Conservation (phyloP, 2,113 vertebrate species). For the Oryzias celebensis region DNA sequence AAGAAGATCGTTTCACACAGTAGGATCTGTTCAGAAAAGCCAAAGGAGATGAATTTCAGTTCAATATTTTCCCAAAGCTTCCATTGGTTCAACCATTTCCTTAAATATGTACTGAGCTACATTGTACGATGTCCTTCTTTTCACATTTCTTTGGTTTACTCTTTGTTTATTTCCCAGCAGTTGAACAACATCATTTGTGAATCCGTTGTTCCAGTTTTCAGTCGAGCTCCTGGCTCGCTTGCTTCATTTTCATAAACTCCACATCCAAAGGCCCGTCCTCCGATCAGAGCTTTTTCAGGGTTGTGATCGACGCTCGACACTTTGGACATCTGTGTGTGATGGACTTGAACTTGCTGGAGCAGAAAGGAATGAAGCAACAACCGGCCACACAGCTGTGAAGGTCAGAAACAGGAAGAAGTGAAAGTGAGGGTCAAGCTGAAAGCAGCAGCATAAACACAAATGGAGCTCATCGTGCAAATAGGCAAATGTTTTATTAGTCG, state of each 20-base stretch:
- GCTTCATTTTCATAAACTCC: not conserved
- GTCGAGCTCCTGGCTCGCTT: not conserved
- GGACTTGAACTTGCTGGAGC: conserved; percentile 52
- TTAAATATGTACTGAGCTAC: no score
- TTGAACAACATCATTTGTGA: no score
- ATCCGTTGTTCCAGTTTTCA: not conserved
- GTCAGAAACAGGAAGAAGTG: not conserved
- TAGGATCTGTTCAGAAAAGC: no score
- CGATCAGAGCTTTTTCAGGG: conserved; percentile 57
- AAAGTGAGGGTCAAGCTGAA: conserved; percentile 6
- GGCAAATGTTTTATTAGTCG: conserved; percentile 17
- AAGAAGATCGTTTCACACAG: no score
- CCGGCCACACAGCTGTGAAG: conserved; percentile 67
- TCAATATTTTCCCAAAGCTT: no score
- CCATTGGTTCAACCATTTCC: no score
- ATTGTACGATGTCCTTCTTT: no score
- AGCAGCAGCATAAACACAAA: conserved; percentile 10
- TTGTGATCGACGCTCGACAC: conserved; percentile 60
- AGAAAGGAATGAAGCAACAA: conserved; percentile 77
- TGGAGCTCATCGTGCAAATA: not conserved
- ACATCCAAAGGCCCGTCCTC: not conserved
- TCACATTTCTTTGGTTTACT: no score
- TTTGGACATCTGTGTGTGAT: conserved; percentile 67
- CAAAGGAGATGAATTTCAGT: no score
- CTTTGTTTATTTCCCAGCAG: no score